Base-by-base conservation (phyloP, 1,140 invertebrate species). In the Anagrus nilaparvatae region DNA sequence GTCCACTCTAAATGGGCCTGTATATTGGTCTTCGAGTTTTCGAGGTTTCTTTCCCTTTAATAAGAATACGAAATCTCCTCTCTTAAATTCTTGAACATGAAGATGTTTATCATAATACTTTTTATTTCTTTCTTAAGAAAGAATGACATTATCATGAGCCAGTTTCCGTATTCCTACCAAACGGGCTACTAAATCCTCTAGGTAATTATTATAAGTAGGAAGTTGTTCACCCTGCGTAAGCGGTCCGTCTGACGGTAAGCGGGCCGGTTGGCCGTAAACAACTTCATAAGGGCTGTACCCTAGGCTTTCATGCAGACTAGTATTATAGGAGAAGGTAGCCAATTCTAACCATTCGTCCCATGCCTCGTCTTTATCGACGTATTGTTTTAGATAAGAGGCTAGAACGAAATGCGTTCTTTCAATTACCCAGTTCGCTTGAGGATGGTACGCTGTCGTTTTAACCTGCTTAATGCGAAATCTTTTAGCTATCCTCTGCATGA, bases 381-480 rank as follows among this genome's bases (percentile, higher is more conserved):
- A 65, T 40, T 51, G 44, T 42, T 49, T 53, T 17, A 56, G 36
- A 41, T 51, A 61, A 30, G 55, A 50, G 1, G 25, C 27, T 12
- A 61, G 33, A 1, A 52, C 44, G 12, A 37, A 43, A 50, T 74
- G 67, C 31, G 50, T 58, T 25, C 58, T 27, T 39, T 69, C 63
- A 0, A 61, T 16, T 2, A 41, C 41, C 2, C 61, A 62, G 42
- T 67, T 68, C 1, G 48, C 45, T 46, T 64, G 57, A 0, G 64
- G 61, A 36, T 63, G 56, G 36, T 61, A 67, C 4, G 60, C 44
- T 1, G 65, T 63, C 0, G 63, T 69, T 33, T 51, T 48, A 1
- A 42, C 16, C 29, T 55, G 50, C 20, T 54, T 45, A 28, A 55
- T 55, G 36, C 42, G 44, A 32, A 57, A 49, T 40, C 49, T 16